These are phyloP conservation scores for Charanyca ferruginea DNA, from an alignment of 2,888 invertebrate genomes.

Conservation along the genomic window DNA sequence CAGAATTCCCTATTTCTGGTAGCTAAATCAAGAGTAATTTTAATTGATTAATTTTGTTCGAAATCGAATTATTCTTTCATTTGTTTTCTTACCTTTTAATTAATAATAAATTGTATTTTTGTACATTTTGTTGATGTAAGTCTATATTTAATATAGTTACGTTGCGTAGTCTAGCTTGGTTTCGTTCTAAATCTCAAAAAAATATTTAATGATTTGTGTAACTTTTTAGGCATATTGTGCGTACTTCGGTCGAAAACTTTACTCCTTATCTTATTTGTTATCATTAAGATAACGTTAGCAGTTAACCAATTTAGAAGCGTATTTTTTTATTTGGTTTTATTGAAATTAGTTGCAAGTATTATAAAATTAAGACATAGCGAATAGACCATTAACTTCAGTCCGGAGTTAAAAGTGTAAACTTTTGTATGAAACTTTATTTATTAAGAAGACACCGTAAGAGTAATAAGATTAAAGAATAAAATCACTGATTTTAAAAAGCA, in stretches of 20 bases:
- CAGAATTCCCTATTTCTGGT: slow-evolving; percentile 42
- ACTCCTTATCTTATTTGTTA: slow-evolving; percentile 54
- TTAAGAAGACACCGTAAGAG: slow-evolving; percentile 74
- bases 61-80: slow-evolving; percentile 16
- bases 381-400: slow-evolving; percentile 53
- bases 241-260: slow-evolving; percentile 69
- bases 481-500: slow-evolving; percentile 77
- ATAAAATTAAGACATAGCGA: slow-evolving; percentile 74
- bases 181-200: slow-evolving; percentile 62
- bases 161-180: slow-evolving; percentile 53
- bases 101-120: slow-evolving; percentile 60
- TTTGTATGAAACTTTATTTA: slow-evolving; percentile 86
- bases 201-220: slow-evolving; percentile 47
- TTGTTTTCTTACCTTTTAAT: slow-evolving; percentile 22
- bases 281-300: slow-evolving; percentile 56
- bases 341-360: slow-evolving; percentile 81
- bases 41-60: slow-evolving; percentile 19
- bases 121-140: slow-evolving; percentile 61
- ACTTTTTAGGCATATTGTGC: slow-evolving; percentile 52
- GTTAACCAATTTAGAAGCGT: slow-evolving; percentile 74
- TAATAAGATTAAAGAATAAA: slow-evolving; percentile 83
- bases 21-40: slow-evolving; percentile 32
- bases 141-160: slow-evolving; percentile 30
- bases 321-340: slow-evolving; percentile 78
- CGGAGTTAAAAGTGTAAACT: slow-evolving; percentile 76